These are phyloP conservation scores for Epizoanthus rinbou DNA, from an alignment of 92 coral and sea anemone genomes.

Conservation along the genomic window DNA sequence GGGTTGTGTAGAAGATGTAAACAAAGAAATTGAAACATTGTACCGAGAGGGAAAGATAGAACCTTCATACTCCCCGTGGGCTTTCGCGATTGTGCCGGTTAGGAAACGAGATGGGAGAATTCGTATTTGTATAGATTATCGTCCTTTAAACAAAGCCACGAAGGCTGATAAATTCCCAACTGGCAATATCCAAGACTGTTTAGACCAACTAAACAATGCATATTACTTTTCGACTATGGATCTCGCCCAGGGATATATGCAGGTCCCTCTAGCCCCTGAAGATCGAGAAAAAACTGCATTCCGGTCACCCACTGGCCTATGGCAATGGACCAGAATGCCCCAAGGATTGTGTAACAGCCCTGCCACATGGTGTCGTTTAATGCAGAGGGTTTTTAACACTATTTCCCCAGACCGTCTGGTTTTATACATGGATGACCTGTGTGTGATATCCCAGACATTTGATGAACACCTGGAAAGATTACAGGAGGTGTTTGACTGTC, in stretches of 20 bases:
- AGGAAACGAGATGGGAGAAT: slow-evolving; percentile 42
- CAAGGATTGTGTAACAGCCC: slow-evolving; percentile 40
- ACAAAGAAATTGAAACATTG: slow-evolving; percentile 32
- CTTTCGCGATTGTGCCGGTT: slow-evolving; percentile 45
- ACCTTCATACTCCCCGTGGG: slow-evolving; percentile 45
- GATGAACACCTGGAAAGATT: slow-evolving; percentile 41
- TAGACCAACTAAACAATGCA: slow-evolving; percentile 37
- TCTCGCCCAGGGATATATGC: slow-evolving; percentile 44
- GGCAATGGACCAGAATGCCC: slow-evolving; percentile 49
- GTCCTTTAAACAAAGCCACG: slow-evolving; percentile 48
- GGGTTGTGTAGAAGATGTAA: slow-evolving; percentile 42
- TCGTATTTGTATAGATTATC: slow-evolving; percentile 36
- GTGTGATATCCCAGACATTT: slow-evolving; percentile 28
- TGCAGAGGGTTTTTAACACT: slow-evolving; percentile 41
- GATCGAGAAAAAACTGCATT: slow-evolving; percentile 38
- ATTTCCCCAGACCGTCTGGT: slow-evolving; percentile 47
- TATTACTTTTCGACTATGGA: slow-evolving; percentile 34
- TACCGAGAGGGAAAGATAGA: slow-evolving; percentile 40
- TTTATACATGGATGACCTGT: slow-evolving; percentile 45
- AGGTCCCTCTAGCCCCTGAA: slow-evolving; percentile 33
- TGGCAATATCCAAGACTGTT: slow-evolving; percentile 45
- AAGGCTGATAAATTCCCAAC: slow-evolving; percentile 49
- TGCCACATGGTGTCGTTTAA: slow-evolving; percentile 46
- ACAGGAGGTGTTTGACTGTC: slow-evolving; percentile 29
- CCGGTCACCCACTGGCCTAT: slow-evolving; percentile 49